Conservation (phyloP, 1,140 invertebrate genomes). For the Aphelenchoides besseyi region DNA sequence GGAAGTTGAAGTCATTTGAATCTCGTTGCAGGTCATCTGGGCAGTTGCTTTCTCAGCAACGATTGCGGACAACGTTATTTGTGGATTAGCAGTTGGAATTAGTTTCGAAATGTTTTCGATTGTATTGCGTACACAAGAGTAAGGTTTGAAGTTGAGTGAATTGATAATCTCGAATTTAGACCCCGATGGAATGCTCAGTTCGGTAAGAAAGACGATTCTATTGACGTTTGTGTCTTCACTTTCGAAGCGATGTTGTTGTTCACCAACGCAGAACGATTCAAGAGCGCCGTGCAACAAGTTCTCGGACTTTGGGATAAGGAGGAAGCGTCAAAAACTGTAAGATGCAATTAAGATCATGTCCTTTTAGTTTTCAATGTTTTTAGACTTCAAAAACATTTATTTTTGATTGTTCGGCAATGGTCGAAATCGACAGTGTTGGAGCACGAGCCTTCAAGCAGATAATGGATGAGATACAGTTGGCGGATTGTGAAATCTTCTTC, state of each 20-base stretch:
- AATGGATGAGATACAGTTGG: not conserved
- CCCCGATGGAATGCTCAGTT: slow-evolving; percentile 35
- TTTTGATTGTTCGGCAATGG: slow-evolving; percentile 26
- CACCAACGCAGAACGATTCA: slow-evolving; percentile 44
- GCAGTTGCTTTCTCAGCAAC: slow-evolving; percentile 29
- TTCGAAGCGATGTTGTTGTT: slow-evolving; percentile 38
- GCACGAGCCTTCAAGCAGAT: not conserved
- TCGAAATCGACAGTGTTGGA: slow-evolving; percentile 16
- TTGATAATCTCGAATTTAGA: slow-evolving; percentile 8
- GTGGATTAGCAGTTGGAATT: slow-evolving; percentile 30
- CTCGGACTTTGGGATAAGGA: slow-evolving; percentile 23
- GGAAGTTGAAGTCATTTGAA: not conserved
- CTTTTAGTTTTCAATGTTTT: slow-evolving; percentile 15
- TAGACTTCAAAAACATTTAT: not conserved
- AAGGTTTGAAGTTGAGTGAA: not conserved
- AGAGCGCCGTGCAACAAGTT: slow-evolving; percentile 21
- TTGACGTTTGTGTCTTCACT: slow-evolving; percentile 30
- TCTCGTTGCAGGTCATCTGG: slow-evolving; percentile 33
- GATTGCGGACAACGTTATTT: slow-evolving; percentile 32
- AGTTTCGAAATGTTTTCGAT: slow-evolving; percentile 38
- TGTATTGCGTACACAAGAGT: slow-evolving; percentile 36
- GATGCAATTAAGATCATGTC: not conserved
- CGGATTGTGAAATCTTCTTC: not conserved
- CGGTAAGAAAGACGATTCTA: slow-evolving; percentile 16
- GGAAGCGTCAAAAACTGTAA: not conserved